These are phyloP conservation scores for Acinonyx jubatus DNA, from an alignment of 2,113 vertebrate genomes.

Conservation along the genomic window DNA sequence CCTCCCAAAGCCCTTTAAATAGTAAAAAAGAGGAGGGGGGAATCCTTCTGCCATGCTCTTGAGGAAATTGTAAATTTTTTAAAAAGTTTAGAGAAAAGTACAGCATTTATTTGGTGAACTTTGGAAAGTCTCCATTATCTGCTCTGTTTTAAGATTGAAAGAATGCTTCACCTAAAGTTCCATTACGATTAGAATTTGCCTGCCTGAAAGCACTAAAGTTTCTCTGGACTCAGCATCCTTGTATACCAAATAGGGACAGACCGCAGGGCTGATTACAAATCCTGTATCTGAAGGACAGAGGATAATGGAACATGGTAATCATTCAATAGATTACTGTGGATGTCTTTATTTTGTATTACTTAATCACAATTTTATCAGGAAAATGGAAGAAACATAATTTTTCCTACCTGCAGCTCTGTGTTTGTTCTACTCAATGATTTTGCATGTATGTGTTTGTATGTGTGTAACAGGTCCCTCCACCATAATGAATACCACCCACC, in stretches of 20 bases:
- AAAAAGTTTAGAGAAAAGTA: not conserved
- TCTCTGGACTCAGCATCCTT: not conserved
- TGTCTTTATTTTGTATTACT: not conserved
- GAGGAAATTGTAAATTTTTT: not conserved
- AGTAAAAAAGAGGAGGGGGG: not conserved
- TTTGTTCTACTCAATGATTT: not conserved
- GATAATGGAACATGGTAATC: not conserved
- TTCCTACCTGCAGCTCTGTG: not conserved
- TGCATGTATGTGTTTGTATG: fast-evolving
- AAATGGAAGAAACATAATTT: not conserved
- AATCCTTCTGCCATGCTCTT: not conserved
- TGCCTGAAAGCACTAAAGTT: not conserved
- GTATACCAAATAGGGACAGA: not conserved
- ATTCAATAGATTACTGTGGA: not conserved
- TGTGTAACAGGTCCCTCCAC: not conserved
- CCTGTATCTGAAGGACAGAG: not conserved
- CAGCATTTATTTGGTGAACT: not conserved
- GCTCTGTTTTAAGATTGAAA: constrained; percentile 5
- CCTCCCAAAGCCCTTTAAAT: not conserved
- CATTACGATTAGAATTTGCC: not conserved
- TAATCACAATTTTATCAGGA: not conserved
- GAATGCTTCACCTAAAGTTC: not conserved
- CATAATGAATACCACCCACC: not conserved
- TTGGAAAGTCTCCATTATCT: not conserved
- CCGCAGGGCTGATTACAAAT: not conserved